Evolutionary conservation across 2,888 invertebrate genomes (phyloP), one percentile per base, ranked within the genome.

Genomic region (Chirona hameri): DNA sequence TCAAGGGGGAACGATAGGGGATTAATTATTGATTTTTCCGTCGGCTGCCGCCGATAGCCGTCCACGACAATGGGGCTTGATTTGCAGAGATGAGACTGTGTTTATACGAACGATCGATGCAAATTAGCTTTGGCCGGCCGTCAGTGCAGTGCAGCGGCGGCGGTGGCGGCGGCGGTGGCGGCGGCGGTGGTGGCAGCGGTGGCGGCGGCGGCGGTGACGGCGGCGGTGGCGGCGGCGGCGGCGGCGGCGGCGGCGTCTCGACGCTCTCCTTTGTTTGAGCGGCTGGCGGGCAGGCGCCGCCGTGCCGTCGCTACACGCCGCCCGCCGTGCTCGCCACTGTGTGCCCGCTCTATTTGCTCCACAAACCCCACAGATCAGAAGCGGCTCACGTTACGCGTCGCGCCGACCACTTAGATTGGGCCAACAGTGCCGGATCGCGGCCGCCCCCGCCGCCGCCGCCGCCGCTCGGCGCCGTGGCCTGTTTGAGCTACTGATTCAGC

Each of bases 401-500:
- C 46, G 46, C 10, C 76, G 46, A 46, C 72, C 76, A 76, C 76
- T 76, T 76, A 76, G 76, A 76, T 76, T 76, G 46, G 76, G 76
- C 39, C 76, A 76, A 76, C 76, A 76, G 76, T 39, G 76, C 24
- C 76, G 46, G 76, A 69, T 69, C 69, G 60, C 60, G 0, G 29
- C 69, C 69, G 69, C n/a, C 69, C 29, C 52, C 15, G 69, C n/a
- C 69, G n/a, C 52, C 15, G 15, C 18, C 52, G 1, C 52, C 52
- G 15, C 52, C 18, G 15, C 52, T 12, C 24, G 60, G 60, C 24
- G 24, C 60, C n/a, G 69, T 69, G n/a, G 29, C 27, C 76, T 76
- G 76, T 76, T 76, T 76, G 76, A 76, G 76, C 76, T 76, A 76
- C 76, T 76, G 76, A 76, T 76, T 76, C 76, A 76, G 76, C 76